Percentiles rank a stretch among this genome's conserved stretches.
phyloP scores from a whole-genome alignment of 2,113 vertebrate genomes.

The Chloebia gouldiae region DNA sequence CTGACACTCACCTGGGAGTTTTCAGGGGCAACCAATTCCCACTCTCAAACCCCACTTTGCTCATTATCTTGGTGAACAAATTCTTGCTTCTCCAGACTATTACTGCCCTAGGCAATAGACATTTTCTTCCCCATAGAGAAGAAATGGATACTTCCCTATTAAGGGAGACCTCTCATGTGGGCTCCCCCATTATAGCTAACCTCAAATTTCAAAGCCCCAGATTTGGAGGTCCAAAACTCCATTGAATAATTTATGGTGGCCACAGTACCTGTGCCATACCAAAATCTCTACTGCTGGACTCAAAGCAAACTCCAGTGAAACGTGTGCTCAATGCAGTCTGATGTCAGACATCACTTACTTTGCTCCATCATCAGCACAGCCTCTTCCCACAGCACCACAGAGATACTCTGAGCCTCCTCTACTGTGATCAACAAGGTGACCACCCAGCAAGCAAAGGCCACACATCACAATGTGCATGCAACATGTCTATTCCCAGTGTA shows the following conservation, averaged over 20 bases:
- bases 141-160: neutral
- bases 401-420: neutral
- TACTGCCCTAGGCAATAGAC: neutral
- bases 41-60: neutral
- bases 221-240: neutral
- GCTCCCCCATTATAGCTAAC: neutral
- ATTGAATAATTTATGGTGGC: neutral
- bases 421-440: neutral
- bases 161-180: neutral
- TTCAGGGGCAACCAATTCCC: neutral
- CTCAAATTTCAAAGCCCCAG: neutral
- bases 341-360: neutral
- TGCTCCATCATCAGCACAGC: neutral
- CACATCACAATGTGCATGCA: rapidly evolving
- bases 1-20: neutral
- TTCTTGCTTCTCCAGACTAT: neutral
- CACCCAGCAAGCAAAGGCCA: neutral
- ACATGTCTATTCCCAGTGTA: neutral
- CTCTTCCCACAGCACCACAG: neutral
- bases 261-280: neutral
- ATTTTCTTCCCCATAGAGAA: neutral
- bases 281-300: neutral
- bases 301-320: neutral
- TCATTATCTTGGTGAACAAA: neutral
- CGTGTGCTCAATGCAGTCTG: neutral